A percentile compares a stretch with the other conserved stretches of the same genome.
Conservation (phyloP, 2,113 vertebrate genomes). For the Syrmaticus mikado region DNA sequence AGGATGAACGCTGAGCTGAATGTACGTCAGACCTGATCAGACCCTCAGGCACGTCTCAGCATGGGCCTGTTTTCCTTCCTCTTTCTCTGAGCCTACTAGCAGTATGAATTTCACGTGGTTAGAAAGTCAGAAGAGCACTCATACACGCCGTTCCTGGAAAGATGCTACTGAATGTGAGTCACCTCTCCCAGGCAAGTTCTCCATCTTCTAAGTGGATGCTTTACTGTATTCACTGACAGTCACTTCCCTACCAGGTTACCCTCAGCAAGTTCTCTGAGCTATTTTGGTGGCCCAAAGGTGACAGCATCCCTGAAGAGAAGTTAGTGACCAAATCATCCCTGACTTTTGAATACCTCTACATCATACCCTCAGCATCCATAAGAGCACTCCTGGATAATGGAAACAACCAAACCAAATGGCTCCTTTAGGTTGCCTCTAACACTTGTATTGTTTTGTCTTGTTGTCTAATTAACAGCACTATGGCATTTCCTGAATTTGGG, state of each 20-base stretch:
- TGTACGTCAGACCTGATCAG: neutral
- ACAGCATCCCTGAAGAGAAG: neutral
- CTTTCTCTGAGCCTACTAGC: neutral
- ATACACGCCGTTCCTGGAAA: neutral
- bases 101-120: neutral
- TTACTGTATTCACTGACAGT: neutral
- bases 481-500: neutral
- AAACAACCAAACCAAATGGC: neutral
- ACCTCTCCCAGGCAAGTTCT: neutral
- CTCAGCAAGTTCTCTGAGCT: neutral
- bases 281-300: neutral
- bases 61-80: neutral
- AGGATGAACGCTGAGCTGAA: neutral
- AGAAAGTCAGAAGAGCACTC: neutral
- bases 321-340: neutral
- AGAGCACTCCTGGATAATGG: neutral
- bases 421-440: neutral
- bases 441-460: neutral
- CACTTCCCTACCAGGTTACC: neutral
- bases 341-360: neutral
- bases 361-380: neutral
- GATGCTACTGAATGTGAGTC: neutral
- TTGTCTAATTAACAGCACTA: neutral
- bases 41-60: accelerated
- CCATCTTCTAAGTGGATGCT: neutral